phyloP scores from a whole-genome alignment of 2,888 invertebrate genomes.

The Ectropis crepuscularia region DNA sequence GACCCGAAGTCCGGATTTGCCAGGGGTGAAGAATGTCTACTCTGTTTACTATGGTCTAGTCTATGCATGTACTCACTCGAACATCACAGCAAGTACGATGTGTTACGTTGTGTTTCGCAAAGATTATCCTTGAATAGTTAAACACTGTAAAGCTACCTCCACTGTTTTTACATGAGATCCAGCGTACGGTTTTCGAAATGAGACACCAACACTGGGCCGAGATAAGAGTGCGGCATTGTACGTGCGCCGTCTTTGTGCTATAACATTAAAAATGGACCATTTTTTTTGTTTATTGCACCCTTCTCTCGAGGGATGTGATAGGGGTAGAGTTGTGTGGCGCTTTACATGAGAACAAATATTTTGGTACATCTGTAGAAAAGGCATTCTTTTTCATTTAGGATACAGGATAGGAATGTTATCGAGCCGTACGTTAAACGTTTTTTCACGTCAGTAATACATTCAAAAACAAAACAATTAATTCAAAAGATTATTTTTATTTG shows the following conservation, averaged over 20 bases:
- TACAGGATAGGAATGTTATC: too few relatives aligned
- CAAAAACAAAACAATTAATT: not conserved
- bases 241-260: conserved; percentile 64
- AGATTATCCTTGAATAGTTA: too few relatives aligned
- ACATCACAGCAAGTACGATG: too few relatives aligned
- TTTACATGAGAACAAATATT: not conserved
- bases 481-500: too few relatives aligned
- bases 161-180: too few relatives aligned
- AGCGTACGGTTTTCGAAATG: too few relatives aligned
- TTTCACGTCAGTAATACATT: not conserved
- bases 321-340: conserved; percentile 5
- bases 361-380: not conserved
- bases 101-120: too few relatives aligned
- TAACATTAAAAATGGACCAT: conserved; percentile 52
- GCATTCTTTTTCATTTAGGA: not conserved
- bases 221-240: conserved; percentile 54
- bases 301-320: conserved; percentile 26
- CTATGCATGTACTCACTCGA: too few relatives aligned
- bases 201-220: conserved; percentile 44
- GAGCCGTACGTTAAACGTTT: not conserved
- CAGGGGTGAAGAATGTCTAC: too few relatives aligned
- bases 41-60: too few relatives aligned
- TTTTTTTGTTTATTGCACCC: conserved; percentile 39
- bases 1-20: too few relatives aligned
- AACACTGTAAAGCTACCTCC: too few relatives aligned